A percentile compares a stretch with the other conserved stretches of the same genome.
Conservation (phyloP, 1,140 invertebrate species). For the Eurosta solidaginis region DNA sequence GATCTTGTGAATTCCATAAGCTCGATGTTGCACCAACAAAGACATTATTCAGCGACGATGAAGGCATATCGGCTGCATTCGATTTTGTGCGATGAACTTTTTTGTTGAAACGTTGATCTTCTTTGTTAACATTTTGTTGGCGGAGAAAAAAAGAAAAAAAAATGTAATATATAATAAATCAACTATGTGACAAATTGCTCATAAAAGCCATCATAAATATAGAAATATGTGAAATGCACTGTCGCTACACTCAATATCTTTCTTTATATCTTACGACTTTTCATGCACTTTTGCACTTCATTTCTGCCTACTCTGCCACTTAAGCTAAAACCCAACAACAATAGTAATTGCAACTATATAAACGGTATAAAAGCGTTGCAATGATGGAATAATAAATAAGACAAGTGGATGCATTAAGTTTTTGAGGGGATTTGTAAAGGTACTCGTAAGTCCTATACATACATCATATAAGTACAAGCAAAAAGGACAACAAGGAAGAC, state of each 20-base stretch:
- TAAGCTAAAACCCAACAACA: neutral
- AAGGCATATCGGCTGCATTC: constrained; percentile 33
- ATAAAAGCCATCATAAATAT: neutral
- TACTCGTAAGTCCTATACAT: too few species aligned
- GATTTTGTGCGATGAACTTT: constrained; percentile 49
- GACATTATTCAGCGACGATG: constrained; percentile 48
- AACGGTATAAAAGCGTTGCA: neutral
- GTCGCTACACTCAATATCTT: neutral
- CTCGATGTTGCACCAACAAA: constrained; percentile 50
- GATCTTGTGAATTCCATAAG: constrained; percentile 55
- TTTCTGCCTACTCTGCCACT: neutral
- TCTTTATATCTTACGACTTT: neutral
- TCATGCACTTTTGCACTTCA: neutral
- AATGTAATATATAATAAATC: neutral
- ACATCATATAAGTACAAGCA: too few species aligned
- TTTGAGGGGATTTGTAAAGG: neutral
- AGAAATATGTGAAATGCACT: neutral
- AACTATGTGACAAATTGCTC: neutral
- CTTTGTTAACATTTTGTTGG: neutral
- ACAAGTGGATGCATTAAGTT: neutral
- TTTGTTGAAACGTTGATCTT: constrained; percentile 55
- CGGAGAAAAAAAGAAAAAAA: neutral
- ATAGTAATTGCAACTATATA: neutral
- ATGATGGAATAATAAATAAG: neutral
- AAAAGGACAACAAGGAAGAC: neutral